Percentiles rank a stretch among this genome's conserved stretches.
phyloP scores from a whole-genome alignment of 2,888 invertebrate genomes.

The Sclerodermus sp. region DNA sequence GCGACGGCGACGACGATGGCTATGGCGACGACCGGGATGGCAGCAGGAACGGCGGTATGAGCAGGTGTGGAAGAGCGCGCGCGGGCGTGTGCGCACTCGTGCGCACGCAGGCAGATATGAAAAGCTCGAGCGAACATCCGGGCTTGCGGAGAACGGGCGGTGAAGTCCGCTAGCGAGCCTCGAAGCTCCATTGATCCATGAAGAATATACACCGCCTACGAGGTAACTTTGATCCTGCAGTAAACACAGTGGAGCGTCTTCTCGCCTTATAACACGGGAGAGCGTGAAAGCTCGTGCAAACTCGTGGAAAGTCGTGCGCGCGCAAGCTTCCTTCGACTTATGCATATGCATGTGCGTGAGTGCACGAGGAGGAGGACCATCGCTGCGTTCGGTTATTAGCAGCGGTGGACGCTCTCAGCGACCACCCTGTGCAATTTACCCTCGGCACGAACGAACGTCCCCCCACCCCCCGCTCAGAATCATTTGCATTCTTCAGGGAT shows the following conservation, averaged over 20 bases:
- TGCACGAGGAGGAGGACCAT: background rate
- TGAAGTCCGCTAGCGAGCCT: conserved; percentile 17
- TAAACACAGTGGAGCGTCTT: conserved; percentile 20
- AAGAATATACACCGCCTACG: conserved; percentile 32
- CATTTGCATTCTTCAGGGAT: too few species aligned
- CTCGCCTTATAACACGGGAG: conserved; percentile 1
- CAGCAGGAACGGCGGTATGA: too few species aligned
- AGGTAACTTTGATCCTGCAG: conserved; percentile 31
- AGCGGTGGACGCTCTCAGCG: too few species aligned
- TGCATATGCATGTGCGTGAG: conserved; percentile 7
- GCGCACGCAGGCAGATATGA: background rate
- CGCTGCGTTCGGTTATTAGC: too few species aligned
- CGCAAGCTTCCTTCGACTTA: background rate
- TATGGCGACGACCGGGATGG: too few species aligned
- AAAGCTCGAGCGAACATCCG: background rate
- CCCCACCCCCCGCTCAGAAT: too few species aligned
- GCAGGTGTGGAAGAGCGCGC: background rate
- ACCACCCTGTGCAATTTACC: too few species aligned
- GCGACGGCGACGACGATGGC: too few species aligned
- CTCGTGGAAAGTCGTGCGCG: background rate
- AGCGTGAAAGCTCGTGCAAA: conserved; percentile 1
- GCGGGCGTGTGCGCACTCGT: background rate
- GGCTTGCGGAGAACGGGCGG: conserved; percentile 1
- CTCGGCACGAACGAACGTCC: too few species aligned
- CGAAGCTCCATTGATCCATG: conserved; percentile 36